Base-by-base conservation (phyloP, 2,797 vertebrate species). In the Alcedo quadribrachys region DNA sequence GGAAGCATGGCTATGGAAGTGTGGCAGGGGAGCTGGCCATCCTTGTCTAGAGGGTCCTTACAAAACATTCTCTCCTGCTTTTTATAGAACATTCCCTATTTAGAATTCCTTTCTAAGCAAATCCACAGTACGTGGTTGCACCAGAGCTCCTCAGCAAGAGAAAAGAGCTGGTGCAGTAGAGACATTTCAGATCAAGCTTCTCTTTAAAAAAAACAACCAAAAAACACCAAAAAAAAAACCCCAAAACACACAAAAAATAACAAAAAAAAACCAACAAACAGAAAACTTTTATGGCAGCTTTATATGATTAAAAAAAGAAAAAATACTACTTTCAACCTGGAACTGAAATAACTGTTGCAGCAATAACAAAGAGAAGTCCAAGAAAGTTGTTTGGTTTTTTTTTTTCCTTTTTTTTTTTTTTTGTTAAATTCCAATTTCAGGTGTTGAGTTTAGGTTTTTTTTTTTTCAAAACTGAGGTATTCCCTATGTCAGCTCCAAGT, bases 1-100 rank as follows among this genome's bases (percentile, higher is more conserved):
- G 96, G 96, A 95, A 96, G 94, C 97, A 96, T 96, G 96, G 96
- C 92, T 96, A 93, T 96, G 93, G 92, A 97, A 96, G 89, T 94
- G 91, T 62, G n/a, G 89, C 33, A 45, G 95, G 93, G 95, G 94
- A 96, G 90, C 89, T 95, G 88, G 97, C 62, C 95, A 94, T 95
- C 93, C 16, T 96, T 95, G n/a, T 95, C 95, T 73, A 94, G 97
- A 94, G 87, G 92, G 90, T 97, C 89, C 89, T 92, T 96, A 93
- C 0, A 30, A 97, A 95, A 97, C 96, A 94, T 95, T 95, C 91
- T 85, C 79, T 93, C 78, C 96, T 95, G 93, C 94, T 96, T 94
- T 96, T 85, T 95, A 85, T 96, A 83, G 92, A 93, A 96, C 96
- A 97, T 97, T 97, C 96, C 97, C 96, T 93, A 93, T 95, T 96